A percentile compares a stretch with the other conserved stretches of the same genome.
Evolutionary conservation across 2,113 vertebrate species (phyloP).

Genomic region (Pangasianodon hypophthalmus): DNA sequence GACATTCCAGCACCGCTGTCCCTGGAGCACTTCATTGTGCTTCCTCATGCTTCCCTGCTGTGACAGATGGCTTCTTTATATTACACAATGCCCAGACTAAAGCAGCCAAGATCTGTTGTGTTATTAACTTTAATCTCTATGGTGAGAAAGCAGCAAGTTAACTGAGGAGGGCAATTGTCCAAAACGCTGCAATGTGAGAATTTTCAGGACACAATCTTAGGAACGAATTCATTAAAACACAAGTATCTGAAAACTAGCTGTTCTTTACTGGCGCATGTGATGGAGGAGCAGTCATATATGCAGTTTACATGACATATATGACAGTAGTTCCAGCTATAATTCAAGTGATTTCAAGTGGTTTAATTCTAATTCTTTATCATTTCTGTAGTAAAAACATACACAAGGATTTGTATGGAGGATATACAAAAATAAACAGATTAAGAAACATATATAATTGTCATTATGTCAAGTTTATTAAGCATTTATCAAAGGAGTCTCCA

Average conservation of each 20-base stretch:
- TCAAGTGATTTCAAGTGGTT: neutral
- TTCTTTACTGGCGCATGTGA: neutral
- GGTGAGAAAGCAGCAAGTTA: neutral
- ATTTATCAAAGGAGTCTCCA: neutral
- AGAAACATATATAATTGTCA: neutral
- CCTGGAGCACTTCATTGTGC: constrained; percentile 30
- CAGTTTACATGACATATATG: neutral
- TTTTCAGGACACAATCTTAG: neutral
- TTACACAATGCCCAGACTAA: constrained; percentile 2
- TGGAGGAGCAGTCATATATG: neutral
- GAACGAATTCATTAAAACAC: neutral
- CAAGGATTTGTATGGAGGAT: neutral
- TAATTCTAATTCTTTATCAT: neutral
- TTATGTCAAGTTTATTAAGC: neutral
- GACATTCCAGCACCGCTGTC: constrained; percentile 22
- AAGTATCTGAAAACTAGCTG: neutral
- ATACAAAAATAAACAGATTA: neutral
- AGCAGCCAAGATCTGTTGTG: constrained; percentile 17
- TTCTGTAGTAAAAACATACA: neutral
- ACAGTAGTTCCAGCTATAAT: neutral
- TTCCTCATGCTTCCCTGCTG: neutral
- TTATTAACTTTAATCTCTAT: constrained; percentile 8
- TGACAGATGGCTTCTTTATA: constrained; percentile 30
- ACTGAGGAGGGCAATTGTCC: neutral
- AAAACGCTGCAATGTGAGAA: neutral